These are phyloP conservation scores for Agrochola litura DNA, from an alignment of 2,888 invertebrate species.

Conservation along the genomic window DNA sequence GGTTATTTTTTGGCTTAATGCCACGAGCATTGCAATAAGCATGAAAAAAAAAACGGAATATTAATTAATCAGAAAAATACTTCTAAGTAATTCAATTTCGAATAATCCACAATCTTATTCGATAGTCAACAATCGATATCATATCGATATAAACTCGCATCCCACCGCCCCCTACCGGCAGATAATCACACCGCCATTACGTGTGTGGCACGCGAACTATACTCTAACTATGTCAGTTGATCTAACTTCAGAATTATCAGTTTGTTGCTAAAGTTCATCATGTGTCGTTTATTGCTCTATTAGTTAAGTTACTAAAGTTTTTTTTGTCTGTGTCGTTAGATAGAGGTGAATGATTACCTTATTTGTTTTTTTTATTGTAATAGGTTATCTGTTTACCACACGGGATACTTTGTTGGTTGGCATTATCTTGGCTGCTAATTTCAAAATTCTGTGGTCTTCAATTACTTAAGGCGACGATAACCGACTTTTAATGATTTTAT, in stretches of 20 bases:
- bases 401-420: too few species aligned
- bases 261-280: constrained; percentile 64
- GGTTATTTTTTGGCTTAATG: too few species aligned
- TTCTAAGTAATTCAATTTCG: neutral
- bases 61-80: neutral
- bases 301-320: constrained; percentile 54
- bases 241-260: constrained; percentile 62
- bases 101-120: constrained; percentile 19
- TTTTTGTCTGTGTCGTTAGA: constrained; percentile 33
- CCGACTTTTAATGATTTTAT: too few species aligned
- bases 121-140: constrained; percentile 58
- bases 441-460: too few species aligned
- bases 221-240: constrained; percentile 52
- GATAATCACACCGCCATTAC: constrained; percentile 84
- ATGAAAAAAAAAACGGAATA: too few species aligned
- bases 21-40: too few species aligned
- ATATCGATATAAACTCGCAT: constrained; percentile 40
- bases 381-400: neutral
- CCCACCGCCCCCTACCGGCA: constrained; percentile 69
- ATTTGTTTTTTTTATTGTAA: constrained; percentile 17
- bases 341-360: constrained; percentile 32
- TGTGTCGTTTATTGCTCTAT: constrained; percentile 64
- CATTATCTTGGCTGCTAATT: too few species aligned
- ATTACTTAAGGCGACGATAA: too few species aligned
- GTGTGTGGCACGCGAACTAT: constrained; percentile 80